Evolutionary conservation across 1,140 invertebrate species (phyloP), one percentile per base, ranked within the genome.

Genomic region (Brachystomella parvula): DNA sequence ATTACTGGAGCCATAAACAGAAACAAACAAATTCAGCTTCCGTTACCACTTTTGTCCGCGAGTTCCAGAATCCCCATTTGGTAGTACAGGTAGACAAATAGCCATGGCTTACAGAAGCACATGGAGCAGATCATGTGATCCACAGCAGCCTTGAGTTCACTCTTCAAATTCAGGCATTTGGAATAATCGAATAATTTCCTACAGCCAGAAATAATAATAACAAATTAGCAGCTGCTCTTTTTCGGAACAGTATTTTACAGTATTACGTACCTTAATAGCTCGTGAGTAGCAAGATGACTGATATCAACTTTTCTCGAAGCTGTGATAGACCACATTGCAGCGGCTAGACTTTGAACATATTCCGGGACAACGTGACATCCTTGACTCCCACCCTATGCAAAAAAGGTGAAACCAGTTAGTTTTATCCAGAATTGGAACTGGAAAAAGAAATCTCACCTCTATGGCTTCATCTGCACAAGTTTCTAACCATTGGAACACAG

Each of bases 101-200:
- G 79, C 53, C 86, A 83, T 0, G 90, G 87, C 67, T 85, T 83
- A 31, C 92, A 88, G 75, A 87, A 88, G 76, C 90, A 94, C 68
- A 92, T 81, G 0, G 90, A 86, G 75, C 91, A 94, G 17, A 95
- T 77, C 3, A 92, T 82, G 72, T 86, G 82, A 76, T 89, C 89
- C 1, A 93, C 79, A 1, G 90, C 83, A 74, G 85, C 84, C 79
- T 94, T 94, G 47, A 94, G 77, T 1, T 86, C 82, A 29, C 84
- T 83, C 24, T 65, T 65, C 2, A 33, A 49, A 35, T 71, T 63
- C 30, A 73, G 32, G 6, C 57, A 35, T 17, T 47, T 6, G 17
- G 72, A 65, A 69, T 69, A 73, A 32, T 60, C 61, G 26, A 60
- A 69, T 24, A 73, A 31, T 67, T 73, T 73, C 63, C 71, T 73